Percentiles rank a stretch among this genome's conserved stretches.
Evolutionary conservation across 2,113 vertebrate species (phyloP).

Genomic region (Enhydra lutris): DNA sequence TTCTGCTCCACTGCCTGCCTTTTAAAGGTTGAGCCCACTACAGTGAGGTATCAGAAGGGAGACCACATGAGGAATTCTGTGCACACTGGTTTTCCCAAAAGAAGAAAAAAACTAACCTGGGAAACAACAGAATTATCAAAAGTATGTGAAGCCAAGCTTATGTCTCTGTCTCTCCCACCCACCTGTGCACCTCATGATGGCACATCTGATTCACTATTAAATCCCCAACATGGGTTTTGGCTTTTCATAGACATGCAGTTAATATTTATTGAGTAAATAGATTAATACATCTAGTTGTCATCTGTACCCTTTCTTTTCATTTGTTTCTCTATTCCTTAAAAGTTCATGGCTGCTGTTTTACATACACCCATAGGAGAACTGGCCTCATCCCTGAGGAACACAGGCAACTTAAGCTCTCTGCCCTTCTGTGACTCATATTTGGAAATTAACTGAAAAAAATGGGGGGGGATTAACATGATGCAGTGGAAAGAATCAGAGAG

Average conservation of each 20-base stretch:
- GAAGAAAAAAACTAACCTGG: background rate
- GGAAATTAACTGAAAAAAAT: background rate
- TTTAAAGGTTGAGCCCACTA: background rate
- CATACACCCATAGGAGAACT: background rate
- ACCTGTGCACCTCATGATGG: background rate
- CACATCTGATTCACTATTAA: background rate
- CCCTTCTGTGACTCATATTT: background rate
- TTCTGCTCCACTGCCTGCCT: background rate
- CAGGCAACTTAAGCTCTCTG: background rate
- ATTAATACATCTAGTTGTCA: background rate
- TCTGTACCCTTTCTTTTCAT: background rate
- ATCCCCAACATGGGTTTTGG: background rate
- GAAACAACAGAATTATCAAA: background rate
- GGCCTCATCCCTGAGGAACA: background rate
- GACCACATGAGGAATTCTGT: background rate
- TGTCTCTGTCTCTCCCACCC: background rate
- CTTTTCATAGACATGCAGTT: background rate
- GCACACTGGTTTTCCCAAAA: background rate
- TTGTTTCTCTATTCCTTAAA: conserved; percentile 24
- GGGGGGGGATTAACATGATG: accelerated
- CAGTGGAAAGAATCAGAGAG: background rate
- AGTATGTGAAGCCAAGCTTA: background rate
- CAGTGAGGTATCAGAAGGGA: background rate
- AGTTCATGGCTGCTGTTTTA: background rate
- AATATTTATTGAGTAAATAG: background rate